Base-by-base conservation (phyloP, 2,888 invertebrate species). In the Hesperia comma region DNA sequence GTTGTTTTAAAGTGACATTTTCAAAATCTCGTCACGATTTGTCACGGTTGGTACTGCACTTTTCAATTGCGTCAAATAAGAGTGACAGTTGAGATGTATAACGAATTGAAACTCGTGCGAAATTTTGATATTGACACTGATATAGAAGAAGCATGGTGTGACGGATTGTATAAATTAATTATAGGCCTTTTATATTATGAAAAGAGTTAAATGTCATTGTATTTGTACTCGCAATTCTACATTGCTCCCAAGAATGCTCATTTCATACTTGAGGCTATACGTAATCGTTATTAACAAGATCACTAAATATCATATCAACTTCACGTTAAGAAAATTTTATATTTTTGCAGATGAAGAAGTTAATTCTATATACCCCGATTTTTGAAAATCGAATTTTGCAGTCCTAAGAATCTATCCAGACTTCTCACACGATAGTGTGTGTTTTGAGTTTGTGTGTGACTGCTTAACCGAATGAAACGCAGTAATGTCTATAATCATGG, bases 31-130 rank as follows among this genome's bases (percentile, higher is more conserved):
- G 85, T 87, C 86, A 83, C 67, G 70, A 86, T 92, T 87, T 66
- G 90, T 78, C 76, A 81, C 84, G 86, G 85, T 86, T 77, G 84
- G 86, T 87, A 79, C 77, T 74, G 74, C 75, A 72, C 74, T 79
- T 79, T 79, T 84, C 75, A 75, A 77, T 91, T 90, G 88, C 89
- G 84, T 89, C 87, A 88, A 81, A 75, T 79, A 75, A 81, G 87
- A 89, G 77, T 85, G 88, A 89, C 90, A 85, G 79, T 79, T 91
- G 92, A 92, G 78, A 83, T 73, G 84, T 87, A 87, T 89, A 78
- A 61, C 81, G 68, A 88, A 92, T 90, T 73, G 75, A 70, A 72
- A 77, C 92, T 88, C 90, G 92, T 92, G 92, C 88, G 88, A 87
- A 85, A 75, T 72, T 76, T 77, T 75, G 67, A 74, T 74, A 75